Percentiles rank a stretch among this genome's conserved stretches.
Evolutionary conservation across 2,113 vertebrate species (phyloP).

Genomic region (Sylvia atricapilla): DNA sequence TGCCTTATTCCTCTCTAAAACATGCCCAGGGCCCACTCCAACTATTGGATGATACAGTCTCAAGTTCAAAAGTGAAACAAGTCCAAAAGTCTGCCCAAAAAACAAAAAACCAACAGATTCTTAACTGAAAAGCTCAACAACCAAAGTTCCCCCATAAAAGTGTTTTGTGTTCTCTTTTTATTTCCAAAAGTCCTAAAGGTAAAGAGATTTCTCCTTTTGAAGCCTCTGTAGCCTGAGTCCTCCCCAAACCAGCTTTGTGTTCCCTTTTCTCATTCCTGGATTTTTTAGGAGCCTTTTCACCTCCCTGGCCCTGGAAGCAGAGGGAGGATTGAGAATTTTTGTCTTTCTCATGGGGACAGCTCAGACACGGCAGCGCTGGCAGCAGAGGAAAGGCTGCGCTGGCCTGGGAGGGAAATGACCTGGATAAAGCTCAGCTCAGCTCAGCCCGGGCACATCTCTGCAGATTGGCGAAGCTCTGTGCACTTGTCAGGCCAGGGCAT

Average conservation of each 20-base stretch:
- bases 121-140: not conserved
- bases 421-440: too few species aligned
- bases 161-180: not conserved
- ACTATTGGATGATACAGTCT: rapidly evolving
- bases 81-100: not conserved
- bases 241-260: not conserved
- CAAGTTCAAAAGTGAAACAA: not conserved
- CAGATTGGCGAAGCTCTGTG: too few species aligned
- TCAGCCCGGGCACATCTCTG: too few species aligned
- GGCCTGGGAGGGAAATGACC: too few species aligned
- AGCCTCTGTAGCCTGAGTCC: not conserved
- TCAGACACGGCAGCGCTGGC: too few species aligned
- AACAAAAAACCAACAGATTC: not conserved
- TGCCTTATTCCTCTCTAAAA: not conserved
- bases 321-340: too few species aligned
- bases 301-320: not conserved
- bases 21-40: not conserved
- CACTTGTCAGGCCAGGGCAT: too few species aligned
- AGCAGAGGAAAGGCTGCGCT: too few species aligned
- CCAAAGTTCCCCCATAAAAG: not conserved
- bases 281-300: not conserved
- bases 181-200: not conserved
- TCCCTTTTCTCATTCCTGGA: not conserved
- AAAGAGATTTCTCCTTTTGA: not conserved
- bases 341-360: too few species aligned